Conservation (phyloP, 2,888 invertebrate species). For the Patella caerulea region DNA sequence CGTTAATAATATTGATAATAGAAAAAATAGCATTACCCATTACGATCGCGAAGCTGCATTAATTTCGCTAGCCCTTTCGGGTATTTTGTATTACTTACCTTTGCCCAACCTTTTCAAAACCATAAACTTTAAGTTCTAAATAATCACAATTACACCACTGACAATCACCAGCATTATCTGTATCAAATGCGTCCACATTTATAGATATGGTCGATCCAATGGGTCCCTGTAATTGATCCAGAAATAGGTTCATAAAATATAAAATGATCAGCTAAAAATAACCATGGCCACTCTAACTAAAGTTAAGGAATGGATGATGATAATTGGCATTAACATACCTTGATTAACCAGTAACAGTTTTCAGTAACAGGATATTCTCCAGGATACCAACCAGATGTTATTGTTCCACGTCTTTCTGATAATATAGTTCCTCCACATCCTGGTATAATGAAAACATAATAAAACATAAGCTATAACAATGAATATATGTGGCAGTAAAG, state of each 20-base stretch:
- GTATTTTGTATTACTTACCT: conserved; percentile 1
- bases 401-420: conserved; percentile 6
- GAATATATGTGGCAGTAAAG: too few species aligned
- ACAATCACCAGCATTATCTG: conserved; percentile 17
- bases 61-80: too few species aligned
- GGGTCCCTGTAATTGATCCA: conserved; percentile 14
- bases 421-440: conserved; percentile 19
- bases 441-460: background rate
- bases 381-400: conserved; percentile 12
- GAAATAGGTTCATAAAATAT: too few species aligned
- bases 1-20: too few species aligned
- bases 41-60: too few species aligned
- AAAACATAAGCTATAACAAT: too few species aligned
- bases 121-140: conserved; percentile 22
- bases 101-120: conserved; percentile 24
- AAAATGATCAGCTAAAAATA: background rate
- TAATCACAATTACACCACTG: conserved; percentile 26
- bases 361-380: conserved; percentile 13
- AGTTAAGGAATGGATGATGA: background rate
- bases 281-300: background rate
- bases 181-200: conserved; percentile 18
- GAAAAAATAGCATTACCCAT: too few species aligned
- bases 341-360: conserved; percentile 23
- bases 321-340: background rate
- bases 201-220: conserved; percentile 14